Evolutionary conservation across 2,888 invertebrate genomes (phyloP), one percentile per base, ranked within the genome.

Genomic region (Nyleta sp.): DNA sequence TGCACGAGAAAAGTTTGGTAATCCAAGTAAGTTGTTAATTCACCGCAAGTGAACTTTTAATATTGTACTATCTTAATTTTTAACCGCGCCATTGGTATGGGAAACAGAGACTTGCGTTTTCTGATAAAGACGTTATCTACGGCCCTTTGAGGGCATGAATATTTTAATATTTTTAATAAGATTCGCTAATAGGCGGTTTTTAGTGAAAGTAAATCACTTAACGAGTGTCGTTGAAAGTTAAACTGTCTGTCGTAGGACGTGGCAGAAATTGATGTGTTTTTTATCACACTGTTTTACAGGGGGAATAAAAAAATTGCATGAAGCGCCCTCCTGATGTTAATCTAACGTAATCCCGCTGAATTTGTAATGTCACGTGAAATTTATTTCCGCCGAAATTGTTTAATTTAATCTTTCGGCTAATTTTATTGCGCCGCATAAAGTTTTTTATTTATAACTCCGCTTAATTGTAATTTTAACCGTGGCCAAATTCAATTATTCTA

Each of bases 1-100:
- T n/a, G n/a, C n/a, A n/a, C n/a, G 35, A 35, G 42, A 60, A 60
- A 71, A 71, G 62, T 71, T 71, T 55, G 53, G 15, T 71, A 55
- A 71, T 71, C 48, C 38, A 40, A 53, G 35, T 48, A 59, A 59
- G 50, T 64, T 53, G 60, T 53, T 60, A 62, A 62, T 62, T 42
- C 28, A 62, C n/a, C 55, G 38, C 18, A 48, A 55, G 53, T 15
- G 55, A 64, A 64, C 62, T 72, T 72, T 64, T 62, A 48, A 60
- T 71, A 53, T 53, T 38, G n/a, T 35, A 53, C 35, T 50, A 48
- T 64, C 55, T 55, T 64, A 53, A 72, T 64, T 46, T 64, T 72
- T 35, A 38, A 15, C 11, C 2, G 7, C 15, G 10, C 7, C 6
- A 13, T 13, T 31, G 13, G 15, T 40, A 44, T 62, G 46, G 50